Evolutionary conservation across 1,140 invertebrate genomes (phyloP).

Genomic region (Atopsyche davidsoni): DNA sequence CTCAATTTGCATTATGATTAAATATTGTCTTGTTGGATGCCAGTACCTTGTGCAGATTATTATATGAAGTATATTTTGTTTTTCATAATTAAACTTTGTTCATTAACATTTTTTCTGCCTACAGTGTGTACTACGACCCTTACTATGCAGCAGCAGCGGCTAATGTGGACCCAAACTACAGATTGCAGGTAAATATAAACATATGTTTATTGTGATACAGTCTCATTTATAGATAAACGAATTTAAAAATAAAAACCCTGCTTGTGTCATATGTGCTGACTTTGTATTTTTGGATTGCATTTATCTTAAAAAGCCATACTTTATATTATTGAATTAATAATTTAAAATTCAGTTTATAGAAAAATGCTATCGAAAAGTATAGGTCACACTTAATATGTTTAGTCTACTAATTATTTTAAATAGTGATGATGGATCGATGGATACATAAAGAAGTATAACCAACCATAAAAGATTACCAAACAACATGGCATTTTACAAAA

Average conservation of each 20-base stretch:
- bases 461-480: too few relatives aligned
- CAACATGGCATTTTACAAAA: too few relatives aligned
- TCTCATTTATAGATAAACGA: background rate
- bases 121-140: slow-evolving; percentile 91
- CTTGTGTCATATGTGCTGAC: background rate
- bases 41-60: background rate
- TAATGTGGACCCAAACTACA: slow-evolving; percentile 80
- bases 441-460: too few relatives aligned
- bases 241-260: background rate
- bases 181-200: slow-evolving; percentile 70
- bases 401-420: slow-evolving; percentile 7
- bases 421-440: too few relatives aligned
- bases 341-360: too few relatives aligned
- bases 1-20: too few relatives aligned
- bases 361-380: background rate
- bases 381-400: background rate
- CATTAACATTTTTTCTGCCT: slow-evolving; percentile 40
- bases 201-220: background rate
- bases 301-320: too few relatives aligned
- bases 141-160: slow-evolving; percentile 84
- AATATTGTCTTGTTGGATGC: too few relatives aligned
- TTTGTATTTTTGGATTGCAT: too few relatives aligned
- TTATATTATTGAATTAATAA: too few relatives aligned
- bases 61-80: background rate
- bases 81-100: slow-evolving; percentile 2